phyloP scores from a whole-genome alignment of 2,888 invertebrate genomes.

The Lycia hirtaria region DNA sequence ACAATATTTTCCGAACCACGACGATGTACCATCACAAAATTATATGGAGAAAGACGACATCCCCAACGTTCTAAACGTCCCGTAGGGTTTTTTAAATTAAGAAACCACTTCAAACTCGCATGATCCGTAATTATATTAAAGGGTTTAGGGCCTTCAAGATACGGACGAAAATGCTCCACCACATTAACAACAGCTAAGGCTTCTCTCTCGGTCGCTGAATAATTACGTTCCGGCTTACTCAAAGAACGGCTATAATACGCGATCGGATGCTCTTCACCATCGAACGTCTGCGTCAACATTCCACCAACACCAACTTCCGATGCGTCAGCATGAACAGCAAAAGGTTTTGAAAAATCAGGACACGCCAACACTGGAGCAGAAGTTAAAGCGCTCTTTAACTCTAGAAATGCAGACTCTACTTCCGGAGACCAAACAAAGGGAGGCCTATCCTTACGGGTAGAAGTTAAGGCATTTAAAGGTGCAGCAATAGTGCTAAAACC shows the following conservation, averaged over 20 bases:
- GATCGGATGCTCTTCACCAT: slow-evolving; percentile 1
- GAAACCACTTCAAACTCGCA: slow-evolving; percentile 22
- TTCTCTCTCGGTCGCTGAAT: too few species aligned
- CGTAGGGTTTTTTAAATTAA: too few species aligned
- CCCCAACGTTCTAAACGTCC: too few species aligned
- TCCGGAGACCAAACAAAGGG: not conserved
- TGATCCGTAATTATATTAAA: too few species aligned
- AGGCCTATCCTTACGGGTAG: not conserved
- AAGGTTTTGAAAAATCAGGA: slow-evolving; percentile 1
- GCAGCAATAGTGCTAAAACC: slow-evolving; percentile 2
- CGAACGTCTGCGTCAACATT: not conserved
- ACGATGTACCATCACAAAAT: slow-evolving; percentile 7
- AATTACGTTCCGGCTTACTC: not conserved
- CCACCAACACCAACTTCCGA: not conserved
- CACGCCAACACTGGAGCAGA: not conserved
- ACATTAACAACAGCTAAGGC: slow-evolving; percentile 5
- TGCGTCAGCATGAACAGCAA: not conserved
- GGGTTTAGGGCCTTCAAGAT: not conserved
- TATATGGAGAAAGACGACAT: slow-evolving; percentile 5
- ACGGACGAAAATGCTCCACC: slow-evolving; percentile 9
- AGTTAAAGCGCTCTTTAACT: not conserved
- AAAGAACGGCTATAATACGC: slow-evolving; percentile 2
- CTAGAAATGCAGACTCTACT: not conserved
- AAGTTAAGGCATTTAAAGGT: not conserved
- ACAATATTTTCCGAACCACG: slow-evolving; percentile 3